These are phyloP conservation scores for Cossypha heuglini DNA, from an alignment of 2,797 vertebrate genomes.

Conservation along the genomic window DNA sequence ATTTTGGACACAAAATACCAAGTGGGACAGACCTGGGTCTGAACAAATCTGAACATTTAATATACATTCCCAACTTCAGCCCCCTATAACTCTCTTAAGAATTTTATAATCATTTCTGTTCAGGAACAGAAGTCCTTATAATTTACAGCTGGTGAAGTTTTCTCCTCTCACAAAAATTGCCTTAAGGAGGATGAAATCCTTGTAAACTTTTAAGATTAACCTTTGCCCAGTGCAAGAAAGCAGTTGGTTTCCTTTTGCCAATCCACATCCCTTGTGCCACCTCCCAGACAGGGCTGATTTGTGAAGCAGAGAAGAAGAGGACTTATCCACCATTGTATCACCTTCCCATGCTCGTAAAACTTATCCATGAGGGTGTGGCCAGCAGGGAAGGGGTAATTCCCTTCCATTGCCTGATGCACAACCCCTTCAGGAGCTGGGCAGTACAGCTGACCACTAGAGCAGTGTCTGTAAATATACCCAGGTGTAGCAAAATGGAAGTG, in stretches of 20 bases:
- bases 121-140: not conserved
- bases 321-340: rapidly evolving
- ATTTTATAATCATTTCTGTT: not conserved
- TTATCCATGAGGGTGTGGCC: not conserved
- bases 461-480: not conserved
- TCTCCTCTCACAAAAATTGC: not conserved
- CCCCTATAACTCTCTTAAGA: not conserved
- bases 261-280: not conserved
- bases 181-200: not conserved
- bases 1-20: not conserved
- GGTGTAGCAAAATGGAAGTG: not conserved
- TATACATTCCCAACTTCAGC: not conserved
- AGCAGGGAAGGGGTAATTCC: not conserved
- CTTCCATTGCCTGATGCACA: not conserved
- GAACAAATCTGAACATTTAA: not conserved
- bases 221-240: not conserved
- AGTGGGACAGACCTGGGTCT: not conserved
- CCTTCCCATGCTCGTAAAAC: not conserved
- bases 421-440: rapidly evolving
- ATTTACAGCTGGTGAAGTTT: not conserved
- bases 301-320: not conserved
- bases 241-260: not conserved
- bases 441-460: not conserved
- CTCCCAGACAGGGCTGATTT: not conserved
- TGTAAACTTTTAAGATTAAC: not conserved